Evolutionary conservation across 2,888 invertebrate genomes (phyloP).

Genomic region (Protula sp.): DNA sequence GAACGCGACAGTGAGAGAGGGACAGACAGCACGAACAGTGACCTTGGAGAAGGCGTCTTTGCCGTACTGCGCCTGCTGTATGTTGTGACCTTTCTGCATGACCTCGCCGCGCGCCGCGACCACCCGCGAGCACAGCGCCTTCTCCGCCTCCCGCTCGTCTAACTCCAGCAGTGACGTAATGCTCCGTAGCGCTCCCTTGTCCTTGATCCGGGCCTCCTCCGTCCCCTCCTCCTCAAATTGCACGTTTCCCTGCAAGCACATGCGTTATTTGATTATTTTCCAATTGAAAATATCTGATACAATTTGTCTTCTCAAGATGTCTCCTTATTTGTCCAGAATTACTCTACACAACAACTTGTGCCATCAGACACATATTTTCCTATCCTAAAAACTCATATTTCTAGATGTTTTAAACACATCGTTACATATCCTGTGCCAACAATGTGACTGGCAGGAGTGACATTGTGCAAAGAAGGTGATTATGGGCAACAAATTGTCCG

Average conservation of each 20-base stretch:
- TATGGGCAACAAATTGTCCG: no score
- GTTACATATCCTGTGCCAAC: no score
- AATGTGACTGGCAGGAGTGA: no score
- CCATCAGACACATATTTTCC: no score
- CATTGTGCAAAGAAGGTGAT: no score
- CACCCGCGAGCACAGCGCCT: conserved; percentile 77
- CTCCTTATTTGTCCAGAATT: no score
- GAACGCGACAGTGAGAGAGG: no score
- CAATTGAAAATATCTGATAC: not conserved
- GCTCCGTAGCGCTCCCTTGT: conserved; percentile 58
- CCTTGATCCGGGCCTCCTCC: conserved; percentile 53
- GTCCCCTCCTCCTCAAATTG: conserved; percentile 59
- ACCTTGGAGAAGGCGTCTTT: conserved; percentile 87
- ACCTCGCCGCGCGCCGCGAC: conserved; percentile 90
- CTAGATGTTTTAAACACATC: no score
- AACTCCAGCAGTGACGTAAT: conserved; percentile 65
- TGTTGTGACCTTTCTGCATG: conserved; percentile 82
- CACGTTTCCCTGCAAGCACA: conserved; percentile 61
- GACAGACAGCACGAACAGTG: no score
- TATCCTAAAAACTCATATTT: no score
- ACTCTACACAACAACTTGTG: no score
- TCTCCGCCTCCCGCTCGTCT: conserved; percentile 64
- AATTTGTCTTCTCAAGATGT: not conserved
- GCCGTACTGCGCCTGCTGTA: conserved; percentile 78
- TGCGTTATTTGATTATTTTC: no score